Base-by-base conservation (phyloP, 2,888 invertebrate genomes). In the Glaucopsyche alexis region DNA sequence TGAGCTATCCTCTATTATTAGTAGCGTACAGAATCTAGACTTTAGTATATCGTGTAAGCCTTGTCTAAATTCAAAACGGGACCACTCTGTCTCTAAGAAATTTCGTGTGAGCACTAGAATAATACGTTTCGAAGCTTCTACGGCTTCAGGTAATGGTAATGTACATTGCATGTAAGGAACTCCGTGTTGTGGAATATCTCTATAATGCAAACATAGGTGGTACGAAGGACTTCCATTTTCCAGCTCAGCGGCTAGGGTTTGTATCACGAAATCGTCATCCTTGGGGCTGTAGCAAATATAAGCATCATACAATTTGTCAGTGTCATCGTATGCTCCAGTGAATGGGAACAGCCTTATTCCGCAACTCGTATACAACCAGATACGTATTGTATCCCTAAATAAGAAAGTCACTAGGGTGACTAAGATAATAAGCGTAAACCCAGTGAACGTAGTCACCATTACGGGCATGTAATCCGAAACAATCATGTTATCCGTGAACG, bases 51-150 rank as follows among this genome's bases (percentile, higher is more conserved):
- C 97, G 86, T 97, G 98, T 78, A 98, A 94, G 13, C 98, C 97
- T 81, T 97, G 96, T 71, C 97, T 95, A 86, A 98, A 96, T 85
- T 98, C 98, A 83, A 96, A 96, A 76, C 97, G 95, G 78, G 97
- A 96, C 98, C 98, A 99, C 87, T 98, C 98, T 60, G 98, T 98
- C 87, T 97, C 96, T 78, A 98, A 93, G 85, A 98, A 97, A 87
- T 97, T 96, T 79, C 97, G 94, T 9, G 98, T 97, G 71, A 99
- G 91, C 70, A 98, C 95, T 79, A 98, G 93, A 78, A 99, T 95
- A 78, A 98, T 96, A 76, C 98, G 95, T 73, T 96, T 95, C 76
- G 97, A 97, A 55, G 97, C 96, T 80, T 98, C 96, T 64, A 98
- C 97, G n/a, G 97, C 98, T 85, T 97, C 97, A 29, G 97, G 94